phyloP scores from a whole-genome alignment of 2,888 invertebrate species.

The Harmothoe impar region DNA sequence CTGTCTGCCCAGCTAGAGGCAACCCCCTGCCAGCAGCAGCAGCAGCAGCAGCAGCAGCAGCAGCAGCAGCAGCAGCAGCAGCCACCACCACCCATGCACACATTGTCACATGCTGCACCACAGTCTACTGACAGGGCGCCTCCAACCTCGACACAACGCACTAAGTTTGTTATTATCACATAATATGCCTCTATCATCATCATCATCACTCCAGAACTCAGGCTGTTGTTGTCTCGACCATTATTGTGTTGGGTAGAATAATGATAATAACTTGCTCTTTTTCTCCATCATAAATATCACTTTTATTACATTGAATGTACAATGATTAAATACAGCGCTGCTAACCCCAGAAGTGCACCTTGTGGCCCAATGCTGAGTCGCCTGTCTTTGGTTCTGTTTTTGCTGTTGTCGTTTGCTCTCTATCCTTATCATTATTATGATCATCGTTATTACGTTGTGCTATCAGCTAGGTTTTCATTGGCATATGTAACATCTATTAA shows the following conservation, averaged over 20 bases:
- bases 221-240: not conserved
- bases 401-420: not conserved
- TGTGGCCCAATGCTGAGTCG: not conserved
- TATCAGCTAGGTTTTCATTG: not conserved
- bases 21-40: no score
- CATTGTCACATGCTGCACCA: no score
- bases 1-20: no score
- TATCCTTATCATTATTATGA: not conserved
- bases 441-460: no score
- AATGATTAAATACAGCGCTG: slow-evolving; percentile 54
- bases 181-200: not conserved
- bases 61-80: no score
- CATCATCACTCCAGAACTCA: slow-evolving; percentile 21
- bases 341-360: slow-evolving; percentile 55
- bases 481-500: slow-evolving; percentile 4
- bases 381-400: slow-evolving; percentile 23
- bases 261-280: slow-evolving; percentile 2
- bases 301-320: slow-evolving; percentile 54
- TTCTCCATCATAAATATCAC: slow-evolving; percentile 46
- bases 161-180: not conserved
- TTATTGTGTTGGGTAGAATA: not conserved
- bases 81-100: no score
- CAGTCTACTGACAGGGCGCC: no score
- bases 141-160: no score
- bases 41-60: no score